A percentile compares a stretch with the other conserved stretches of the same genome.
These are phyloP conservation scores for Atta texana DNA, from an alignment of 1,140 invertebrate genomes.

Conservation along the genomic window DNA sequence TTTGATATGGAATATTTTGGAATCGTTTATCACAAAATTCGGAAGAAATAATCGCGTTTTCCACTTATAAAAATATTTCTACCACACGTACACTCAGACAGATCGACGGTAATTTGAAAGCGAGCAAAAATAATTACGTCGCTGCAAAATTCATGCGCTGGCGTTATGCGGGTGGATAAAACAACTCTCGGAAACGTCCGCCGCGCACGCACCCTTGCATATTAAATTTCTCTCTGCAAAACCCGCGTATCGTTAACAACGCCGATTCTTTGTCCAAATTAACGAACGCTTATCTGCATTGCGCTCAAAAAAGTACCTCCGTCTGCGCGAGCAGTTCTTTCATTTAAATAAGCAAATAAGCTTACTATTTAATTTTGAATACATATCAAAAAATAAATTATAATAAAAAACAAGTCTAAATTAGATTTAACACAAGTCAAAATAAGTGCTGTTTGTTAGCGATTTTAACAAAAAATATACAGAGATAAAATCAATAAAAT, in stretches of 20 bases:
- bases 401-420: neutral
- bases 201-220: conserved; percentile 44
- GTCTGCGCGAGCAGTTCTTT: neutral
- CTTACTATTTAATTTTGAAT: conserved; percentile 10
- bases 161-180: conserved; percentile 44
- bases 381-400: neutral
- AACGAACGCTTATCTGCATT: conserved; percentile 45
- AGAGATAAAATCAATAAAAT: neutral
- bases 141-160: conserved; percentile 42
- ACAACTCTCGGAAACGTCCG: conserved; percentile 30
- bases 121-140: conserved; percentile 52
- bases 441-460: neutral
- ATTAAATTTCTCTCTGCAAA: conserved; percentile 54
- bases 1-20: neutral
- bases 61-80: conserved; percentile 45
- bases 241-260: conserved; percentile 50
- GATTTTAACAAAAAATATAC: neutral
- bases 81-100: neutral
- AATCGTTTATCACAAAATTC: conserved; percentile 33
- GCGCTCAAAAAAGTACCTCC: neutral
- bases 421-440: neutral
- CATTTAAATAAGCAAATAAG: conserved; percentile 21
- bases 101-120: conserved; percentile 45
- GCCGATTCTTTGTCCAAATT: conserved; percentile 44
- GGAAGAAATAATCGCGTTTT: conserved; percentile 16